phyloP scores from a whole-genome alignment of 2,797 vertebrate genomes.

The Enteromius treurensis region DNA sequence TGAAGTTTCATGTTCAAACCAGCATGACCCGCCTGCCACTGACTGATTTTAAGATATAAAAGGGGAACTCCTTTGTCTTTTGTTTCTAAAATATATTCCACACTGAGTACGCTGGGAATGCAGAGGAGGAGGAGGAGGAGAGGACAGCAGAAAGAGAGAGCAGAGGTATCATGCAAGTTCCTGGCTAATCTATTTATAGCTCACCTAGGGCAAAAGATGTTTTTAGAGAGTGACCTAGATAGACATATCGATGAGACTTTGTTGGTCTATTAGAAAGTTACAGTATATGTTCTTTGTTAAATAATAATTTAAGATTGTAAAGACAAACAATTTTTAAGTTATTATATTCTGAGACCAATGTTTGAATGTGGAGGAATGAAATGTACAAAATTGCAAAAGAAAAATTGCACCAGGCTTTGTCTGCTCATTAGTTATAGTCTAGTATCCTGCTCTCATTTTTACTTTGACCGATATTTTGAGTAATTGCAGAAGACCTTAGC shows the following conservation, averaged over 20 bases:
- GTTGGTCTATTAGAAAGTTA: conserved; percentile 57
- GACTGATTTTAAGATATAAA: conserved; percentile 28
- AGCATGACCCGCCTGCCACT: conserved; percentile 29
- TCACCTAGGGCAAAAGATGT: conserved; percentile 78
- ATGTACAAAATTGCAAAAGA: background rate
- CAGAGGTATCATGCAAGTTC: conserved; percentile 72
- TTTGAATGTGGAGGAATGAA: conserved; percentile 31
- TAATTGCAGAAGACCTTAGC: background rate
- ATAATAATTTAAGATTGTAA: background rate
- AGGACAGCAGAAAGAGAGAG: conserved; percentile 61
- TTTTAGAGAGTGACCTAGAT: conserved; percentile 80
- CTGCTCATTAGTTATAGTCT: background rate
- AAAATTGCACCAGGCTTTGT: background rate
- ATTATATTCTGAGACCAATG: conserved; percentile 46
- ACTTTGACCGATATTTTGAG: background rate
- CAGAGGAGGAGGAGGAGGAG: conserved; percentile 57
- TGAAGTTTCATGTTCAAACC: conserved; percentile 1
- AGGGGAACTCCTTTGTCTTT: conserved; percentile 13
- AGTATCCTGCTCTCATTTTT: background rate
- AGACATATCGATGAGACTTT: conserved; percentile 72
- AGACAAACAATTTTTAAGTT: conserved; percentile 50
- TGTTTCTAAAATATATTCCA: conserved; percentile 56
- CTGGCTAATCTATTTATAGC: conserved; percentile 78
- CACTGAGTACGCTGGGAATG: conserved; percentile 64
- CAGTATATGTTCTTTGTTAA: conserved; percentile 61